Evolutionary conservation across 2,113 vertebrate genomes (phyloP).

Genomic region (Rattus rattus): DNA sequence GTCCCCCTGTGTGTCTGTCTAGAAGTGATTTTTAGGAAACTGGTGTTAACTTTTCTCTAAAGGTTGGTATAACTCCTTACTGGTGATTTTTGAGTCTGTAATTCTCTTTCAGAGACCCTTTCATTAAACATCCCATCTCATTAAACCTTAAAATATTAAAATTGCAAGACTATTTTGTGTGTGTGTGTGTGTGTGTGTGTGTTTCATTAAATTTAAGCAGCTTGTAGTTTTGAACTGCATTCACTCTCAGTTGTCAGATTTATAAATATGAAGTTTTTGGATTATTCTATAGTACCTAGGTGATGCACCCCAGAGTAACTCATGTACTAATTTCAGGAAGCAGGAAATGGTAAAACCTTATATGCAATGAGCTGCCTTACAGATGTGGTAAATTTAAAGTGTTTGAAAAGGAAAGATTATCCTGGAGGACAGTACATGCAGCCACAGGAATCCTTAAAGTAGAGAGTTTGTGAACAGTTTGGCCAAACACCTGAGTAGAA

Average conservation of each 20-base stretch:
- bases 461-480: background rate
- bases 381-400: background rate
- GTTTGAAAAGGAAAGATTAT: background rate
- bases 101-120: constrained; percentile 11
- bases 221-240: background rate
- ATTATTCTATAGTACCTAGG: background rate
- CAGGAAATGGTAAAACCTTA: background rate
- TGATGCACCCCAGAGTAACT: background rate
- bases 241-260: background rate
- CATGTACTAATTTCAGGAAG: background rate
- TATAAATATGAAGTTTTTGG: background rate
- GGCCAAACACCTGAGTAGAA: background rate
- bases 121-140: constrained; percentile 25
- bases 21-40: background rate
- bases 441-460: background rate
- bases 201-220: background rate
- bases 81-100: background rate
- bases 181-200: background rate
- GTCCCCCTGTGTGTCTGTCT: background rate
- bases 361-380: background rate
- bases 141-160: background rate
- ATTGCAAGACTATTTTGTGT: background rate
- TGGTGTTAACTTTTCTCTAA: background rate
- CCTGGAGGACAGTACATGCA: background rate
- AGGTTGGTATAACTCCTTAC: background rate